Evolutionary conservation across 2,113 vertebrate genomes (phyloP).

Genomic region (Odobenus rosmarus): DNA sequence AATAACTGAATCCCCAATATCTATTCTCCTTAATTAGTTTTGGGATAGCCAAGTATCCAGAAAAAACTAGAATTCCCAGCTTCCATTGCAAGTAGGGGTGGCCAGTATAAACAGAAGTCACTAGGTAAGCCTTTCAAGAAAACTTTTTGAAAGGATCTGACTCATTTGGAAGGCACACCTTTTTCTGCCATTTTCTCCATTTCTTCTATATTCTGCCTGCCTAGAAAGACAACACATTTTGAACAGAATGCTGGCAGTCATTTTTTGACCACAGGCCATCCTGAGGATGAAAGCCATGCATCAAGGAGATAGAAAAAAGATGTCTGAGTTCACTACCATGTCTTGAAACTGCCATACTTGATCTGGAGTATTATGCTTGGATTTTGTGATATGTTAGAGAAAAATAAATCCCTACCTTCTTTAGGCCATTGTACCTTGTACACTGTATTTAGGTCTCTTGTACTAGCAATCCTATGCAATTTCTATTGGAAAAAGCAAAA

Average conservation of each 20-base stretch:
- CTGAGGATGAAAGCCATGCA: not conserved
- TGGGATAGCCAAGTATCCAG: not conserved
- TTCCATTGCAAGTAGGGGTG: not conserved
- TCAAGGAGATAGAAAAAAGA: not conserved
- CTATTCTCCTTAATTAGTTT: not conserved
- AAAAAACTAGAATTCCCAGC: not conserved
- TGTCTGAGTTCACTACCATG: not conserved
- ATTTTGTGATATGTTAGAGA: not conserved
- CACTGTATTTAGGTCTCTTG: not conserved
- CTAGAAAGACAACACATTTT: not conserved
- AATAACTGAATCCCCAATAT: not conserved
- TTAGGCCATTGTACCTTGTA: not conserved
- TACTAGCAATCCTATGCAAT: not conserved
- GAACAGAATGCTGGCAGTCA: not conserved
- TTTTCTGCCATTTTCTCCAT: not conserved
- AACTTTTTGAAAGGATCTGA: constrained; percentile 17
- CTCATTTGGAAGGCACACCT: not conserved
- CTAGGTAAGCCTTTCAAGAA: not conserved
- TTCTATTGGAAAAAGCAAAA: not conserved
- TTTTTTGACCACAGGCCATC: constrained; percentile 6
- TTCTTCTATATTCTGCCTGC: not conserved
- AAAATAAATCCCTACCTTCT: not conserved
- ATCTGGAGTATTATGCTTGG: not conserved
- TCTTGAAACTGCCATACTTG: not conserved
- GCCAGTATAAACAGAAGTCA: not conserved